A percentile compares a stretch with the other conserved stretches of the same genome.
Evolutionary conservation across 2,113 vertebrate genomes (phyloP).

Genomic region (Formicarius rufipectus): DNA sequence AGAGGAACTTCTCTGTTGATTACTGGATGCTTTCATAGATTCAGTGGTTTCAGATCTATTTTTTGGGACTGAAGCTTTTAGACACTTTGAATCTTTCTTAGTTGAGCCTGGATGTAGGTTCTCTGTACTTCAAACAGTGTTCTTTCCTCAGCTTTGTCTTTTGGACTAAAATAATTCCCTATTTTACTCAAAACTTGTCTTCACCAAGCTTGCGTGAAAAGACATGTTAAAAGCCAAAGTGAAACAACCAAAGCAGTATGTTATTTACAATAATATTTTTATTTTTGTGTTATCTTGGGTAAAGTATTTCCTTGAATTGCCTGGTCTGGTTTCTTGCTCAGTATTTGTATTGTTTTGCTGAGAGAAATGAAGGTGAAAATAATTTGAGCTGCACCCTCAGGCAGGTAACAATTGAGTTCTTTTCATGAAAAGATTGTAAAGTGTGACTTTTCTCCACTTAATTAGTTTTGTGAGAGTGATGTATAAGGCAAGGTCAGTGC

Average conservation of each 20-base stretch:
- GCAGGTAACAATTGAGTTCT: slow-evolving; percentile 32
- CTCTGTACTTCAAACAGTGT: background rate
- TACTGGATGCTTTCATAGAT: background rate
- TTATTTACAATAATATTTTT: background rate
- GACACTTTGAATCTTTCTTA: background rate
- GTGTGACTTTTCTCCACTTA: slow-evolving; percentile 29
- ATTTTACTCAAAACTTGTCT: background rate
- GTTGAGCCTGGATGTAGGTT: background rate
- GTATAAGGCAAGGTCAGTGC: slow-evolving; percentile 48
- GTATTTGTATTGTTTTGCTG: slow-evolving; percentile 25
- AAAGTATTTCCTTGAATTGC: background rate
- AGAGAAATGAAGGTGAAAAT: background rate
- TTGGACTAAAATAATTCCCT: background rate
- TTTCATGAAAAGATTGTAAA: slow-evolving; percentile 19
- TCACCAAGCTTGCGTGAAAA: background rate
- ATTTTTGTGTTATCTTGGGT: background rate
- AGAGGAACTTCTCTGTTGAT: background rate
- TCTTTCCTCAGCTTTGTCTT: rapidly evolving
- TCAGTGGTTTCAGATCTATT: rapidly evolving
- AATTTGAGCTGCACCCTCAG: slow-evolving; percentile 19
- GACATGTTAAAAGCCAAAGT: background rate
- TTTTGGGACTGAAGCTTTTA: background rate
- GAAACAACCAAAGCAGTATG: background rate
- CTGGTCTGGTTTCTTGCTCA: background rate
- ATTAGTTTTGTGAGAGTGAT: slow-evolving; percentile 54